These are phyloP conservation scores for Drosophila lowei DNA, from an alignment of 1,140 invertebrate species.

Conservation along the genomic window DNA sequence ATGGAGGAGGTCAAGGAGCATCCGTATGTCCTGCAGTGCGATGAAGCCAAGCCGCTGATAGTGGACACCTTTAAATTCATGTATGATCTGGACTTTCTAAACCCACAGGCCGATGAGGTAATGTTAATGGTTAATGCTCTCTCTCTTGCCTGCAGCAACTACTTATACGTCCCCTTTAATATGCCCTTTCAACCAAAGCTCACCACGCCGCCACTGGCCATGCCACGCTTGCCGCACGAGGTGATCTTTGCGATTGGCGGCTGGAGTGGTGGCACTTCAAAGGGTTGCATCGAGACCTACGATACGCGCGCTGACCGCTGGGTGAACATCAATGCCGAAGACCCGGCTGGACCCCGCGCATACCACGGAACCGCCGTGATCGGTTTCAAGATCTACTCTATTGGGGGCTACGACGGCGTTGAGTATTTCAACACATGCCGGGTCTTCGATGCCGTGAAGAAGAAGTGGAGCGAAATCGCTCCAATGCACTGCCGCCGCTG, in stretches of 20 bases:
- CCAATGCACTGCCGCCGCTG: constrained; percentile 86
- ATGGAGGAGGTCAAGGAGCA: constrained; percentile 86
- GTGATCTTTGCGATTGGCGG: constrained; percentile 90
- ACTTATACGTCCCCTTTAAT: constrained; percentile 46
- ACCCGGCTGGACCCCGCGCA: constrained; percentile 86
- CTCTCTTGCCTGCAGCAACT: constrained; percentile 26
- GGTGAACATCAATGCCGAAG: constrained; percentile 86
- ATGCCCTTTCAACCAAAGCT: constrained; percentile 79
- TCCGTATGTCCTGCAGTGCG: constrained; percentile 86
- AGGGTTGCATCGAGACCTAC: constrained; percentile 91
- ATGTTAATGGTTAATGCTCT: constrained; percentile 8
- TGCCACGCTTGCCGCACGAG: constrained; percentile 88
- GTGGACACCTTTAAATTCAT: constrained; percentile 86
- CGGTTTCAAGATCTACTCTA: constrained; percentile 89
- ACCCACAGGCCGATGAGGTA: constrained; percentile 84
- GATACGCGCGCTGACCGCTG: constrained; percentile 88
- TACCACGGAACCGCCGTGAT: constrained; percentile 90
- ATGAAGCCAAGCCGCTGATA: constrained; percentile 87
- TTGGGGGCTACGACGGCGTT: constrained; percentile 90
- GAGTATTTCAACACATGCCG: constrained; percentile 89
- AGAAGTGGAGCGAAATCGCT: constrained; percentile 87
- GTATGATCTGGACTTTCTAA: constrained; percentile 85
- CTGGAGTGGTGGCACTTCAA: constrained; percentile 91
- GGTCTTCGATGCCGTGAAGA: constrained; percentile 87
- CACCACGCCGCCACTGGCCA: constrained; percentile 85